Conservation (phyloP, 2,888 invertebrate species). For the Himalopsyche tibetana region DNA sequence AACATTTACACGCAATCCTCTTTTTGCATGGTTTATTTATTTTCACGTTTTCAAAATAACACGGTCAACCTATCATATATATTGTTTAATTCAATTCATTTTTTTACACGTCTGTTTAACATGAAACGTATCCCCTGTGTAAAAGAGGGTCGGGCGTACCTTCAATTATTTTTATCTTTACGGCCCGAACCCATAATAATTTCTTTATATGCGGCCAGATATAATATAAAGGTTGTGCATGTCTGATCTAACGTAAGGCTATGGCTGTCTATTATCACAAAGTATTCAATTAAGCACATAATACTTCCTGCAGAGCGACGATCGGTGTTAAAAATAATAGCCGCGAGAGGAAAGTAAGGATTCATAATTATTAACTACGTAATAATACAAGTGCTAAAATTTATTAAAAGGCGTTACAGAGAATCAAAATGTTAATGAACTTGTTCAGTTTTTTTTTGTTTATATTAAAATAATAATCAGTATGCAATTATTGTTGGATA, state of each 20-base stretch:
- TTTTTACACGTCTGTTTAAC: no score
- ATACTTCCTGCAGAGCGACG: background rate
- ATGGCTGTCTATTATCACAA: background rate
- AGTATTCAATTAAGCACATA: constrained; percentile 28
- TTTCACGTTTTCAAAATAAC: no score
- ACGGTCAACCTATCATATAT: no score
- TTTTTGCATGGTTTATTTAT: no score
- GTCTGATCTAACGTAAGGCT: background rate
- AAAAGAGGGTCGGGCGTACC: no score
- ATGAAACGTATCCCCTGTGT: no score
- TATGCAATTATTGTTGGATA: constrained; percentile 13
- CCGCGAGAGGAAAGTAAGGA: constrained; percentile 28
- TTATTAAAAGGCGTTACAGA: constrained; percentile 21
- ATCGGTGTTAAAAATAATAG: background rate
- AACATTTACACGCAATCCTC: no score
- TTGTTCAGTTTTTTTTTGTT: constrained; percentile 15
- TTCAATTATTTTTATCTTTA: no score
- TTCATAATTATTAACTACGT: background rate
- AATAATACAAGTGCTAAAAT: background rate
- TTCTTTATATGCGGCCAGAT: no score
- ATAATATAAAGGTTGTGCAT: no score
- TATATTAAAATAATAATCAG: background rate
- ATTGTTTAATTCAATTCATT: no score
- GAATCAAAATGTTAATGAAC: constrained; percentile 37
- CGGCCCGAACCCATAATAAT: no score